Conservation (phyloP, 2,113 vertebrate species). For the Calidris pugnax region DNA sequence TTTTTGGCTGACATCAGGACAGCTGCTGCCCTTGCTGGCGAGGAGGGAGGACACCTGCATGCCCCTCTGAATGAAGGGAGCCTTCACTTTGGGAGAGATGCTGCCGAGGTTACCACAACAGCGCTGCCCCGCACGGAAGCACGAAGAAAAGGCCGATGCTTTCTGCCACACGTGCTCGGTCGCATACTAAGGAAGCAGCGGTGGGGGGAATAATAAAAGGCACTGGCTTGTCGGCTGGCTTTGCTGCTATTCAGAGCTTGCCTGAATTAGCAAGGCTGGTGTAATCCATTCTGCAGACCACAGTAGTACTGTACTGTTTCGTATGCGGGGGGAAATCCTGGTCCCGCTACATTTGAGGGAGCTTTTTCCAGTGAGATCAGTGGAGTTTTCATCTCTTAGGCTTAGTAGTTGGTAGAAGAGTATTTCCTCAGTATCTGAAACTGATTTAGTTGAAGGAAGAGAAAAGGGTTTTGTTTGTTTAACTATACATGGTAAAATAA, state of each 20-base stretch:
- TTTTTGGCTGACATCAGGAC: rapidly evolving
- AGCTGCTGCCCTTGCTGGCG: not conserved
- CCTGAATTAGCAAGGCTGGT: not conserved
- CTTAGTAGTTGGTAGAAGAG: not conserved
- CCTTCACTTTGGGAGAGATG: not conserved
- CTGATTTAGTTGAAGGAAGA: not conserved
- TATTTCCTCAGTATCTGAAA: not conserved
- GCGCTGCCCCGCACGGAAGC: not conserved
- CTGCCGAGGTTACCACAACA: not conserved
- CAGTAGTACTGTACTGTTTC: not conserved
- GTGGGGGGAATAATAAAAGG: not conserved
- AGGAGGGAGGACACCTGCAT: conserved; percentile 10
- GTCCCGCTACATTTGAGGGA: rapidly evolving
- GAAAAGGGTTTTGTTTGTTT: not conserved
- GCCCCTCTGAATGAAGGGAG: conserved; percentile 5
- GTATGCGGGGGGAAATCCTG: not conserved
- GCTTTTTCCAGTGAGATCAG: not conserved
- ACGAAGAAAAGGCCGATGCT: not conserved
- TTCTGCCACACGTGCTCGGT: not conserved
- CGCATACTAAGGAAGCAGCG: conserved; percentile 13
- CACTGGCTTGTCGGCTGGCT: not conserved
- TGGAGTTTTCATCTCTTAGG: not conserved
- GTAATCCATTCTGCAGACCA: not conserved
- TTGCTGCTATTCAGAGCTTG: not conserved
- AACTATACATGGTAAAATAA: not conserved